Base-by-base conservation (phyloP, 2,797 vertebrate species). In the Arctocebus calabarensis region DNA sequence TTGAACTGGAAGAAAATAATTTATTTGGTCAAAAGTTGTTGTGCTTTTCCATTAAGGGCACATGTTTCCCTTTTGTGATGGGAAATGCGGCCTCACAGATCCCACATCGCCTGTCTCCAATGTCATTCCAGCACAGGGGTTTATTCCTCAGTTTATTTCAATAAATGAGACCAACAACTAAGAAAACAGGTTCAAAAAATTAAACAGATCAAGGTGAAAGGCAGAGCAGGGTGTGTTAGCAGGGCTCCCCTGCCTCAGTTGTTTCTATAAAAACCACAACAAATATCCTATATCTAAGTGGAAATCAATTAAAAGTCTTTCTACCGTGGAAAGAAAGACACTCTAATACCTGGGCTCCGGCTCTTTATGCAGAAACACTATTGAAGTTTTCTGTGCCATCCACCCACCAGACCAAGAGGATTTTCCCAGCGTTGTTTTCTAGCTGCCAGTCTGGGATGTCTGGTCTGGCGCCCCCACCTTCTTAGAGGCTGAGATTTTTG, bases 1-100 rank as follows among this genome's bases (percentile, higher is more conserved):
- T 97, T 97, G 95, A 98, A 97, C 98, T 98, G 96, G 96, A 98
- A 98, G 98, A 98, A 98, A 87, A 95, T 98, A 97, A 98, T 98
- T 98, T 98, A 97, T 97, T 98, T 98, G 96, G 96, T 97, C 20
- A 93, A 97, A 97, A 95, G 96, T 97, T 94, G 95, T 96, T 95
- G 89, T 96, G 74, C 73, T 95, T 95, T 97, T 97, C 91, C 86
- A 2, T 97, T 84, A 97, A 94, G 85, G 90, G 32, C 84, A 98
- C 73, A 62, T 43, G 92, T 88, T 97, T 96, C 88, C 57, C 85
- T 90, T 92, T 97, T 90, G 73, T 88, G 82, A 93, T 68, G 55
- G 88, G 62, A 96, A 71, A 88, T 5, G 16, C 19, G 45, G 13
- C 55, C 62, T 90, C 82, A 64, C 32, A 16, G 57, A 17, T 59